These are phyloP conservation scores for Dione juno DNA, from an alignment of 2,888 invertebrate genomes.

Conservation along the genomic window DNA sequence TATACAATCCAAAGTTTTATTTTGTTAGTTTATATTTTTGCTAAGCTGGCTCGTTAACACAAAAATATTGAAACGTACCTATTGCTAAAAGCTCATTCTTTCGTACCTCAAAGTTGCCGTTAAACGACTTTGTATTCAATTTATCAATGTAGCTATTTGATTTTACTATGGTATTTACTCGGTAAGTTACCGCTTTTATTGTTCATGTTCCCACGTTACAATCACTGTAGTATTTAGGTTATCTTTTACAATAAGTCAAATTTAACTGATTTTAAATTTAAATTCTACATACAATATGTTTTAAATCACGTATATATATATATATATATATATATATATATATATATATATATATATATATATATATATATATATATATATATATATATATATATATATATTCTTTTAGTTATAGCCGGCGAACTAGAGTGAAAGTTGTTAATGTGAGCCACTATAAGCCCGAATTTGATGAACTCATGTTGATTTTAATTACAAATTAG, in stretches of 20 bases:
- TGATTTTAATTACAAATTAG: slow-evolving; percentile 28
- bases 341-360: too few species aligned
- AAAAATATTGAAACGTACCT: not conserved
- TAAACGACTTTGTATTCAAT: slow-evolving; percentile 21
- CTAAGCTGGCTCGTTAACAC: not conserved
- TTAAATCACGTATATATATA: not conserved
- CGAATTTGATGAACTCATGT: slow-evolving; percentile 18
- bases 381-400: not conserved
- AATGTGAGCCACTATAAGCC: slow-evolving; percentile 20
- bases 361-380: too few species aligned
- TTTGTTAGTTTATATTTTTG: not conserved
- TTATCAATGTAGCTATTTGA: slow-evolving; percentile 8
- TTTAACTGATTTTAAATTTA: not conserved
- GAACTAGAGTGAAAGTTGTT: slow-evolving; percentile 27
- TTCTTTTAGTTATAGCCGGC: not conserved
- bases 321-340: too few species aligned
- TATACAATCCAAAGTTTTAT: not conserved
- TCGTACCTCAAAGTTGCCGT: slow-evolving; percentile 1
- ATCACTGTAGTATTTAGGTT: not conserved
- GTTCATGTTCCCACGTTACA: slow-evolving; percentile 11
- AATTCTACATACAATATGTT: not conserved
- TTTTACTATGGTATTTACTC: slow-evolving; percentile 19
- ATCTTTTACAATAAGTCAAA: not conserved
- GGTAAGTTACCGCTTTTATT: slow-evolving; percentile 15
- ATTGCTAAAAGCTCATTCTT: not conserved